A percentile compares a stretch with the other conserved stretches of the same genome.
Evolutionary conservation across 2,113 vertebrate species (phyloP).

Genomic region (Ptyas mucosa): DNA sequence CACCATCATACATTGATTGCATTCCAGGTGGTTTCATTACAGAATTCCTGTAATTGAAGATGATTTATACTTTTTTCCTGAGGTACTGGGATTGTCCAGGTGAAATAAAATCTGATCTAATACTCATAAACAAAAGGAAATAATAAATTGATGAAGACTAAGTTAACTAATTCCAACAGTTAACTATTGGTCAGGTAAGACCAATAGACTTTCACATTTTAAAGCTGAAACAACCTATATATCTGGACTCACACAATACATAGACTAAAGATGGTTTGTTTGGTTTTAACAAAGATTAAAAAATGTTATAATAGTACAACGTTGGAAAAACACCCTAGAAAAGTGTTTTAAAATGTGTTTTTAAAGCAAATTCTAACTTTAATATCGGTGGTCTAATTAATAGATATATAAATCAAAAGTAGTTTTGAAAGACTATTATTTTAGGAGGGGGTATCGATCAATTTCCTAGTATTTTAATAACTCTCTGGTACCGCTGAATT

Average conservation of each 20-base stretch:
- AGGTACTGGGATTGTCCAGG: neutral
- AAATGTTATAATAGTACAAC: neutral
- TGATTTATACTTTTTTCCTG: neutral
- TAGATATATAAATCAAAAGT: constrained; percentile 29
- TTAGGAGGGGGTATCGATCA: constrained; percentile 13
- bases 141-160: neutral
- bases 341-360: neutral
- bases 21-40: neutral
- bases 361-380: neutral
- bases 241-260: neutral
- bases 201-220: neutral
- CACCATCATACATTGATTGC: neutral
- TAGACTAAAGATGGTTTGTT: neutral
- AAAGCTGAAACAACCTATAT: neutral
- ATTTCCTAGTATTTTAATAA: neutral
- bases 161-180: neutral
- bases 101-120: neutral
- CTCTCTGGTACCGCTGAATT: neutral
- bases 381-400: constrained; percentile 37
- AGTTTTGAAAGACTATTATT: constrained; percentile 34
- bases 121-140: neutral
- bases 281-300: neutral
- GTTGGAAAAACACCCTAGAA: neutral
- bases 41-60: neutral
- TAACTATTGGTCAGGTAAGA: neutral